Base-by-base conservation (phyloP, 2,888 invertebrate species). In the Neocrepidodera transversa region DNA sequence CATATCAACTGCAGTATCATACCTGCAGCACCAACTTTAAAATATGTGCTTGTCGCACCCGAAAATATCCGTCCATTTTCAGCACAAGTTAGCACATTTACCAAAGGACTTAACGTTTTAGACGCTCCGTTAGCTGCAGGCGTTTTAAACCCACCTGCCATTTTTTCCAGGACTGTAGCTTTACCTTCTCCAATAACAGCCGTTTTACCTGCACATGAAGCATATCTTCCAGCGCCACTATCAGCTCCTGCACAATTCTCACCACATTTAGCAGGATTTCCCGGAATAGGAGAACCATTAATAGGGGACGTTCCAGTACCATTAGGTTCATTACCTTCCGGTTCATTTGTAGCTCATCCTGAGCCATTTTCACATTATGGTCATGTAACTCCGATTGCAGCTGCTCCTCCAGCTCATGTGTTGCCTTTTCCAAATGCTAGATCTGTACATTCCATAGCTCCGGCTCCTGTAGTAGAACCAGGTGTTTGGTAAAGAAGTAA, bases 41-140 rank as follows among this genome's bases (percentile, higher is more conserved):
- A 69, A 26, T 81, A 81, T 30, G 68, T 79, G 79, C 55, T 83
- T 68, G 83, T 85, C 11, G 81, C 86, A 17, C 87, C 87, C 0
- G 85, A 86, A 65, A 87, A 86, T 66, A 80, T 86, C 38, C 83
- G 85, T 45, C 87, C 87, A 1, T 86, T 84, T 67, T 85, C 86
- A 1, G 82, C 85, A 1, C 85, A 87, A 75, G 78, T 86, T 58
- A 87, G 81, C 75, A 81, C 86, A 7, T 82, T 82, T 62, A 82
- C 48, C 70, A 65, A 77, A 82, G 60, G 82, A 81, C 54, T 75
- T 5, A 65, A 68, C 38, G 81, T 83, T 61, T 81, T 82, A 54
- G 82, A 82, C 58, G 82, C 78, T 6, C 73, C 74, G 2, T 71
- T 71, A 35, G 74, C 74, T 6, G 74, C 74, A 8, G 74, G 74